phyloP scores from a whole-genome alignment of 2,797 vertebrate species.

The Falco concolor region DNA sequence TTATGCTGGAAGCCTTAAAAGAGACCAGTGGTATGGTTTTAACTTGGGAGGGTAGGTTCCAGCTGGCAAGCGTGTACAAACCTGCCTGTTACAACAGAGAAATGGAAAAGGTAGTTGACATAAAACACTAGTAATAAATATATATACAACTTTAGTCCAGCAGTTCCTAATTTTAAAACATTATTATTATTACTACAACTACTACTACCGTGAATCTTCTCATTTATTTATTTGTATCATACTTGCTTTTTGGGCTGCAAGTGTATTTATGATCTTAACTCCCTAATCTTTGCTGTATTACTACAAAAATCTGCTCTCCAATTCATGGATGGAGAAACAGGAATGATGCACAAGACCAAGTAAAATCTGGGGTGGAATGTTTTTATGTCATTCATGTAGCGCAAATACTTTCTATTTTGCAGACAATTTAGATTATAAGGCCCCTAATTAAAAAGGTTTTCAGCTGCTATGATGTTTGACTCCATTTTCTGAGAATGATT shows the following conservation, averaged over 20 bases:
- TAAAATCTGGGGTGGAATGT: neutral
- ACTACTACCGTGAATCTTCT: neutral
- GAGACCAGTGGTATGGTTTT: neutral
- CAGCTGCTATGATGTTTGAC: neutral
- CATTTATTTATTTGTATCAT: neutral
- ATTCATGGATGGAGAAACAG: neutral
- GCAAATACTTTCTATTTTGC: neutral
- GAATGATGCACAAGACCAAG: neutral
- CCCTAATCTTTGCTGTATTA: neutral
- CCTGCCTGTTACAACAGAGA: neutral
- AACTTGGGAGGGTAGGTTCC: neutral
- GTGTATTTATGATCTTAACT: neutral
- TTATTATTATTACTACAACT: neutral
- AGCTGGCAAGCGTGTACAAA: neutral
- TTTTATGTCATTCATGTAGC: rapidly evolving
- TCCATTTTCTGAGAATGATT: rapidly evolving
- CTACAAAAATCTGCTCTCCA: rapidly evolving
- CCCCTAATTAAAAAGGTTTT: neutral
- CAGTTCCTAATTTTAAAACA: neutral
- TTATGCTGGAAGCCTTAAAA: neutral
- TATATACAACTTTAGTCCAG: neutral
- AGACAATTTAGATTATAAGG: rapidly evolving
- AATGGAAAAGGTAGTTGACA: neutral
- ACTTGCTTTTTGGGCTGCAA: neutral
- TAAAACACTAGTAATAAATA: neutral